Evolutionary conservation across 2,797 vertebrate species (phyloP).

Genomic region (Sebastes cheni): DNA sequence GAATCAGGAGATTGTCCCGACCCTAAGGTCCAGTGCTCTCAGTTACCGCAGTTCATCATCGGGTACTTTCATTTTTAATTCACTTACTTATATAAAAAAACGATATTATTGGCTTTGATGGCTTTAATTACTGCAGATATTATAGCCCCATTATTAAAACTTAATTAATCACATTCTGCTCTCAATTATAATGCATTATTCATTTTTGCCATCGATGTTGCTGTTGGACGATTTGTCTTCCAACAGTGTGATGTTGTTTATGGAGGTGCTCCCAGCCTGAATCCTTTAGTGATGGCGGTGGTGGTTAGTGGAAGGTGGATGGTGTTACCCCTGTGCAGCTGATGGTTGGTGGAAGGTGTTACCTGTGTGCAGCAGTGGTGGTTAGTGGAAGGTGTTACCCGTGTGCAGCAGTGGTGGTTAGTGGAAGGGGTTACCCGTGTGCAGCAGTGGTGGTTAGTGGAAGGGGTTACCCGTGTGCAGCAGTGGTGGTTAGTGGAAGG

Average conservation of each 20-base stretch:
- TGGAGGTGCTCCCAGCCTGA: not conserved
- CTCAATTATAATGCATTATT: not conserved
- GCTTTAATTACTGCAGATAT: not conserved
- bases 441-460: no score
- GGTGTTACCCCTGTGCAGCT: no score
- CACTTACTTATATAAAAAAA: not conserved
- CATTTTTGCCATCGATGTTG: not conserved
- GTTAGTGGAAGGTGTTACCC: no score
- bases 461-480: no score
- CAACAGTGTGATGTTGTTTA: fast-evolving
- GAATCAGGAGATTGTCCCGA: no score
- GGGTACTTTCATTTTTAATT: not conserved
- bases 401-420: no score
- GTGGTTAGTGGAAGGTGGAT: no score
- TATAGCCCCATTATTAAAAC: not conserved
- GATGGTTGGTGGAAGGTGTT: no score
- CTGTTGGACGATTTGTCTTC: not conserved
- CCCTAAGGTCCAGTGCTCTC: no score
- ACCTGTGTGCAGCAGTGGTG: no score
- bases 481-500: no score
- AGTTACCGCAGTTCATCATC: not conserved
- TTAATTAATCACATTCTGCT: not conserved
- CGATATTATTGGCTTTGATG: not conserved
- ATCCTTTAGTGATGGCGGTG: not conserved
- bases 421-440: no score